These are phyloP conservation scores for Bergia puertoricense DNA, from an alignment of 92 coral and sea anemone species.

Conservation along the genomic window DNA sequence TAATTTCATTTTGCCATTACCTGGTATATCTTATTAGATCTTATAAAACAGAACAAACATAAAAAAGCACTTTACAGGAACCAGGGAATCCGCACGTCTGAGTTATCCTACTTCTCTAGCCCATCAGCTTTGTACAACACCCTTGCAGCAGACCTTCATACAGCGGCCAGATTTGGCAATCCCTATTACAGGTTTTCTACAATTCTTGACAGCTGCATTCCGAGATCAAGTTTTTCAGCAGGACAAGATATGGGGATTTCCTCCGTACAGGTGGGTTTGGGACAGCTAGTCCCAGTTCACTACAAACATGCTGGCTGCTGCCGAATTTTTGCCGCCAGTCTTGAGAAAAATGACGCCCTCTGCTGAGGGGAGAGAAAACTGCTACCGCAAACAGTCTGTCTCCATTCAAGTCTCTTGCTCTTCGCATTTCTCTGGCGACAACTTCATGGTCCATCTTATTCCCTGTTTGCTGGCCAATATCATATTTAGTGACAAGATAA, in stretches of 20 bases:
- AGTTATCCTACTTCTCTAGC: too few relatives aligned
- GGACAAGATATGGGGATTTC: constrained; percentile 2
- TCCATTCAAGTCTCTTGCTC: constrained; percentile 37
- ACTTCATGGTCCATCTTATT: constrained; percentile 41
- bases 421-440: constrained; percentile 42
- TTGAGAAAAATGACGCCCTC: constrained; percentile 41
- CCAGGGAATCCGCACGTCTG: too few relatives aligned
- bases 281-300: neutral
- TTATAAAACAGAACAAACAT: too few relatives aligned
- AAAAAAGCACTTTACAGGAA: too few relatives aligned
- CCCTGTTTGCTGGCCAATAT: constrained; percentile 47
- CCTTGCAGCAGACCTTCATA: too few relatives aligned
- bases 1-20: too few relatives aligned
- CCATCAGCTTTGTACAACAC: too few relatives aligned
- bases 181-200: too few relatives aligned
- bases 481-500: constrained; percentile 47
- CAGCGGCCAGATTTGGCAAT: too few relatives aligned
- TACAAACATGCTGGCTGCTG: neutral
- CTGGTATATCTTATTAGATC: too few relatives aligned
- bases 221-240: neutral
- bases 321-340: constrained; percentile 28
- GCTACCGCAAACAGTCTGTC: constrained; percentile 38
- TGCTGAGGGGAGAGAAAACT: constrained; percentile 46
- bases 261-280: neutral
- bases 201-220: neutral